A percentile compares a stretch with the other conserved stretches of the same genome.
Evolutionary conservation across 2,888 invertebrate species (phyloP).

Genomic region (Helicoverpa assulta): DNA sequence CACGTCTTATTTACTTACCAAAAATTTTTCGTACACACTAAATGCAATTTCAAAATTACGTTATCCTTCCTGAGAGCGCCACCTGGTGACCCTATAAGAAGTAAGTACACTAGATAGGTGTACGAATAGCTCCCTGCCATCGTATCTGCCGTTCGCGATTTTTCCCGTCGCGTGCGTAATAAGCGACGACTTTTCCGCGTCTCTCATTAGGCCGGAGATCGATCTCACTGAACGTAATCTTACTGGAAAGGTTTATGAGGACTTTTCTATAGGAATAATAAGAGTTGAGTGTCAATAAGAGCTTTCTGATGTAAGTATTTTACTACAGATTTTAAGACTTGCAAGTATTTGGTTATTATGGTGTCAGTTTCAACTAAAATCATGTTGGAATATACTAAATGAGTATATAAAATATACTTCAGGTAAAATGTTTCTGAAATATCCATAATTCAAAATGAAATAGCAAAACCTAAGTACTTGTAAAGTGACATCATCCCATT

Average conservation of each 20-base stretch:
- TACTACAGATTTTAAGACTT: too few species aligned
- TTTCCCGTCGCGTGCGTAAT: slow-evolving; percentile 60
- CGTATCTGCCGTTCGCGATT: slow-evolving; percentile 46
- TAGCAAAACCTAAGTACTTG: background rate
- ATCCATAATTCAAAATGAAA: too few species aligned
- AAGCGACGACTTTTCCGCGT: slow-evolving; percentile 47
- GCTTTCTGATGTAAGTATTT: background rate
- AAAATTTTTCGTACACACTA: background rate
- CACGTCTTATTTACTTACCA: background rate
- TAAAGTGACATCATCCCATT: background rate
- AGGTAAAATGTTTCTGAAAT: too few species aligned
- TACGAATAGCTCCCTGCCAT: slow-evolving; percentile 40
- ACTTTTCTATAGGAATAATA: background rate
- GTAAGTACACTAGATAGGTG: slow-evolving; percentile 23
- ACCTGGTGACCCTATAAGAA: slow-evolving; percentile 37
- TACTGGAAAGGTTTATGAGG: slow-evolving; percentile 14
- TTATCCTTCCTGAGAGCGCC: slow-evolving; percentile 28
- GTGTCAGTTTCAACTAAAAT: background rate
- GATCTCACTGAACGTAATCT: slow-evolving; percentile 44
- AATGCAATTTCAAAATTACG: slow-evolving; percentile 19
- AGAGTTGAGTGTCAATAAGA: background rate
- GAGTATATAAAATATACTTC: too few species aligned
- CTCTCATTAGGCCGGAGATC: slow-evolving; percentile 60
- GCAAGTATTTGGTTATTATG: background rate
- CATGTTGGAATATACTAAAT: background rate